These are phyloP conservation scores for Mylabris sibirica DNA, from an alignment of 2,888 invertebrate genomes.

Conservation along the genomic window DNA sequence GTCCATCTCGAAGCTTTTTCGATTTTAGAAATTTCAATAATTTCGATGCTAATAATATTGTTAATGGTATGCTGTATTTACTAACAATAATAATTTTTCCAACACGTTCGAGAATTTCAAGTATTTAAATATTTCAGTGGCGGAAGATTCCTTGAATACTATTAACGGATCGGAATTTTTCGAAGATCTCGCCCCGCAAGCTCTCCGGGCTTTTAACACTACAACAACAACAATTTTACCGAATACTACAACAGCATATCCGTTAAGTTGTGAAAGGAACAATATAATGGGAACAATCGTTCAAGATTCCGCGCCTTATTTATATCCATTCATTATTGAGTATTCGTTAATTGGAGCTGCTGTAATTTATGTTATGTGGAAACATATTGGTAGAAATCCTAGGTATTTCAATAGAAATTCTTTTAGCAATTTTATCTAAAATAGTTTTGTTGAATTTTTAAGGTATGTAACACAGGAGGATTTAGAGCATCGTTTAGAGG, in stretches of 20 bases:
- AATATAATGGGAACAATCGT: constrained; percentile 94
- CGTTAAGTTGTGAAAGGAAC: constrained; percentile 77
- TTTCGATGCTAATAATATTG: constrained; percentile 51
- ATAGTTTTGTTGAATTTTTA: constrained; percentile 18
- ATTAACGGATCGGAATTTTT: constrained; percentile 51
- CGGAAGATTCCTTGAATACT: constrained; percentile 46
- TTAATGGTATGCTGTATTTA: constrained; percentile 49
- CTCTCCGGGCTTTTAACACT: constrained; percentile 46
- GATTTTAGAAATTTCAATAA: constrained; percentile 60
- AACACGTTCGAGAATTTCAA: no score
- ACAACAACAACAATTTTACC: constrained; percentile 62
- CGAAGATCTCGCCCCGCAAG: constrained; percentile 52
- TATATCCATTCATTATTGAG: constrained; percentile 95
- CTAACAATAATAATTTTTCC: constrained; percentile 3
- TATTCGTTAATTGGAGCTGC: constrained; percentile 95
- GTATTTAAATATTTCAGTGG: constrained; percentile 41
- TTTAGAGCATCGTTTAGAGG: constrained; percentile 85
- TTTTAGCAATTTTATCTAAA: neutral
- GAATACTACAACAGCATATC: constrained; percentile 54
- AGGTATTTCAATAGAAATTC: constrained; percentile 62
- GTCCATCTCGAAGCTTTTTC: constrained; percentile 53
- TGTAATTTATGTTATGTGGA: constrained; percentile 96
- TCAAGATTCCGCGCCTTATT: constrained; percentile 90
- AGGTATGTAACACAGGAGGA: constrained; percentile 80
- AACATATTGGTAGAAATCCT: constrained; percentile 89